phyloP scores from a whole-genome alignment of 2,797 vertebrate species.

The Phylloscopus collybita region DNA sequence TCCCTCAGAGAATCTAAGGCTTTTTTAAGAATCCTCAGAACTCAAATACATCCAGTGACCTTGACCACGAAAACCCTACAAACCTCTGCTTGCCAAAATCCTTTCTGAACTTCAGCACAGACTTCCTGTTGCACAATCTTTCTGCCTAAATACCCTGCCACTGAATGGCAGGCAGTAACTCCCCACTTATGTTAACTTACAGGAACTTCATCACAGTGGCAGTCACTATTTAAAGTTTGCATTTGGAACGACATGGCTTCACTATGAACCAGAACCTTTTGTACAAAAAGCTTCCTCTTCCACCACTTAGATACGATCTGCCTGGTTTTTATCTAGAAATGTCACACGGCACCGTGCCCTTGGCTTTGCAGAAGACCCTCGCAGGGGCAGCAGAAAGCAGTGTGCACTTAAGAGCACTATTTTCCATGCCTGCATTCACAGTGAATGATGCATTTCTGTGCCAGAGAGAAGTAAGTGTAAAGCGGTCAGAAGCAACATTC shows the following conservation, averaged over 20 bases:
- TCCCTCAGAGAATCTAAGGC: background rate
- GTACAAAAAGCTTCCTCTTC: background rate
- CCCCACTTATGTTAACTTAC: background rate
- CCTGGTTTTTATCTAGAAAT: background rate
- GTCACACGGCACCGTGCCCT: background rate
- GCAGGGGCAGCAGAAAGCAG: background rate
- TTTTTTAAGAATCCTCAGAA: background rate
- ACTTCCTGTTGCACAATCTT: conserved; percentile 52
- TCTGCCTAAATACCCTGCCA: background rate
- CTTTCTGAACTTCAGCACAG: background rate
- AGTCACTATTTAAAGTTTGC: background rate
- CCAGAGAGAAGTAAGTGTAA: background rate
- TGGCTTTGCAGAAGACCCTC: background rate
- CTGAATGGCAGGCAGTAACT: conserved; percentile 25
- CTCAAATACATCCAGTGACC: background rate
- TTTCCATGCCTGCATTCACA: background rate
- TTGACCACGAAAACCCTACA: background rate
- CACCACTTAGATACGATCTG: background rate
- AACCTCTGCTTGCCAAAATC: conserved; percentile 32
- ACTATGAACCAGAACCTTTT: background rate
- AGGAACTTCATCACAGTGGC: background rate
- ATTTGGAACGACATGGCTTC: background rate
- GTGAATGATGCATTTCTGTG: background rate
- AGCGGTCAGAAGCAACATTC: background rate
- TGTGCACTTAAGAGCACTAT: background rate